Base-by-base conservation (phyloP, 2,888 invertebrate species). In the Netelia virgata region DNA sequence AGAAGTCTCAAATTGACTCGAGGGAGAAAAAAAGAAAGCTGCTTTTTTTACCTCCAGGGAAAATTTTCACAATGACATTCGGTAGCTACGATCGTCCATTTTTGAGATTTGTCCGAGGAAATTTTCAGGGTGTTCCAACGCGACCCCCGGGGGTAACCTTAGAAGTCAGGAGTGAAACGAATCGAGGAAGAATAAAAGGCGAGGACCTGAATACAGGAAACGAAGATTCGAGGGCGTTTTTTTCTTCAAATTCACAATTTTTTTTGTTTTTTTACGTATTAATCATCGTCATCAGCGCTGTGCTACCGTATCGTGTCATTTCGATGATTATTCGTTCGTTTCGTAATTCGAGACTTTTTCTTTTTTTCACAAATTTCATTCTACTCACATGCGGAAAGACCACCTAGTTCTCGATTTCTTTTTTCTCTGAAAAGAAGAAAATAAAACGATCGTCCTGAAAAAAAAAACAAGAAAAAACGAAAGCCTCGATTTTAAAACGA, bases 221-320 rank as follows among this genome's bases (percentile, higher is more conserved):
- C 20, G 57, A 43, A 55, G 55, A n/a, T 18, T 23, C 43, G 14
- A 36, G 16, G 55, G 73, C 72, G 28, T 28, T 28, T 78, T 78
- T 83, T 83, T 70, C 73, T 82, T 72, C 47, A 11, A 23, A 47
- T 28, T 66, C 5, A 36, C 47, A n/a, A 63, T 57, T 68, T 57
- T 20, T 55, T 53, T 57, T 57, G 59, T 57, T 20, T 55, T 53
- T 57, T 47, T n/a, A 28, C 53, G 53, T 28, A 9, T 41, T 1
- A 36, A 70, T 57, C 68, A 28, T 43, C 82, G 5, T 14, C n/a
- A 43, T 28, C 72, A 47, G 8, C 18, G 6, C 5, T 18, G 57
- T 28, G 72, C 81, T 82, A 76, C 76, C 70, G 69, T 76, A 66
- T 11, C n/a, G 64, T 75, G 75, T 75, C 75, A 78, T 78, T 78